phyloP scores from a whole-genome alignment of 2,888 invertebrate genomes.

The Aphodius sticticus region DNA sequence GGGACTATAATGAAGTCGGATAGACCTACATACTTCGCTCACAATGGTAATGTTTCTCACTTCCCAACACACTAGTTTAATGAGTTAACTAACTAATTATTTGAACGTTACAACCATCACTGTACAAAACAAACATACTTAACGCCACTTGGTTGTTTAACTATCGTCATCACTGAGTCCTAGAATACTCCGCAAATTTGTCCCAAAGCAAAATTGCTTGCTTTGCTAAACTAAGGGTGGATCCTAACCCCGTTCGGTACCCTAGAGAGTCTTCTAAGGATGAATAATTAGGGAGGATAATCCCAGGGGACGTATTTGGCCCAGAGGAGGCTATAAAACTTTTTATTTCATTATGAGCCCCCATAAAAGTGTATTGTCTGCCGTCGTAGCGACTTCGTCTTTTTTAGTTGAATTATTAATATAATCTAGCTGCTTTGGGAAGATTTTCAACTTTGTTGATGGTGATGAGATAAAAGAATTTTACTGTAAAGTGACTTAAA shows the following conservation, averaged over 20 bases:
- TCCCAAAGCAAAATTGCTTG: neutral
- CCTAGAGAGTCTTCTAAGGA: neutral
- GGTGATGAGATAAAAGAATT: neutral
- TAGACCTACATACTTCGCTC: too few relatives aligned
- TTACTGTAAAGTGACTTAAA: neutral
- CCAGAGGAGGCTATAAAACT: neutral
- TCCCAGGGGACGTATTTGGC: neutral
- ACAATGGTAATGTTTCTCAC: too few relatives aligned
- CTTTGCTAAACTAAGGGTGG: neutral
- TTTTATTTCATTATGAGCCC: neutral
- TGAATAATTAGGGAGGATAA: constrained; percentile 4
- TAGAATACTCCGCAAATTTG: neutral
- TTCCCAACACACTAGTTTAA: too few relatives aligned
- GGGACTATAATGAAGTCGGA: too few relatives aligned
- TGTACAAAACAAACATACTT: neutral
- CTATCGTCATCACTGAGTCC: neutral
- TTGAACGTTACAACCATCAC: neutral
- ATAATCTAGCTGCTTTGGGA: neutral
- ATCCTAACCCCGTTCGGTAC: neutral
- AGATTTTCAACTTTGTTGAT: neutral
- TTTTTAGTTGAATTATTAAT: neutral
- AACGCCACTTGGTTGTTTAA: neutral
- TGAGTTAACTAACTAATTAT: too few relatives aligned
- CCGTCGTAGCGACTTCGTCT: neutral
- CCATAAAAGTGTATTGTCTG: neutral